Evolutionary conservation across 2,888 invertebrate genomes (phyloP).

Genomic region (Eupithecia subfuscata): DNA sequence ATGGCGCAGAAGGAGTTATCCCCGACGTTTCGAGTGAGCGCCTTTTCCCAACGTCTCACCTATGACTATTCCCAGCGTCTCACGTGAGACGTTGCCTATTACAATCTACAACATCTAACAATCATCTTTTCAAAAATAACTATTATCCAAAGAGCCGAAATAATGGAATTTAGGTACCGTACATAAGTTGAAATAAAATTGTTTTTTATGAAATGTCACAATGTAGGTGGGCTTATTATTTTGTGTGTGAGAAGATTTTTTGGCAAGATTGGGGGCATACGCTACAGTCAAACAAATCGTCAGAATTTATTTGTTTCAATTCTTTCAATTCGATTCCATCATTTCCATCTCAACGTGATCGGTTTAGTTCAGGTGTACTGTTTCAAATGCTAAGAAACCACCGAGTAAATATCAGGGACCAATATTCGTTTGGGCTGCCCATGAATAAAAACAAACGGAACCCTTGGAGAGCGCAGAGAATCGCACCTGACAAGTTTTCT

Average conservation of each 20-base stretch:
- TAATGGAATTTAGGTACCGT: not conserved
- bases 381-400: not conserved
- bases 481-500: not conserved
- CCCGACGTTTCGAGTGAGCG: too few relatives aligned
- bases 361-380: not conserved
- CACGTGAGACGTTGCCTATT: not conserved
- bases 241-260: not conserved
- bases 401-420: not conserved
- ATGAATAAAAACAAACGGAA: slow-evolving; percentile 3
- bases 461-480: not conserved
- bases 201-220: not conserved
- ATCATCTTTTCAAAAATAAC: not conserved
- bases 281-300: not conserved
- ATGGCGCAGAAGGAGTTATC: too few relatives aligned
- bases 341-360: not conserved
- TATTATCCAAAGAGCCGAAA: not conserved
- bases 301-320: not conserved
- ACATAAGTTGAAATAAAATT: not conserved
- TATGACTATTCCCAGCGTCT: too few relatives aligned
- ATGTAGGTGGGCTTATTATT: too few relatives aligned
- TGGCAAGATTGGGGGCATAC: not conserved
- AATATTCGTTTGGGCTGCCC: not conserved
- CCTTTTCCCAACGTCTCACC: not conserved
- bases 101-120: not conserved
- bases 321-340: not conserved